Base-by-base conservation (phyloP, 1,140 invertebrate species). In the Carcinoscorpius rotundicauda region DNA sequence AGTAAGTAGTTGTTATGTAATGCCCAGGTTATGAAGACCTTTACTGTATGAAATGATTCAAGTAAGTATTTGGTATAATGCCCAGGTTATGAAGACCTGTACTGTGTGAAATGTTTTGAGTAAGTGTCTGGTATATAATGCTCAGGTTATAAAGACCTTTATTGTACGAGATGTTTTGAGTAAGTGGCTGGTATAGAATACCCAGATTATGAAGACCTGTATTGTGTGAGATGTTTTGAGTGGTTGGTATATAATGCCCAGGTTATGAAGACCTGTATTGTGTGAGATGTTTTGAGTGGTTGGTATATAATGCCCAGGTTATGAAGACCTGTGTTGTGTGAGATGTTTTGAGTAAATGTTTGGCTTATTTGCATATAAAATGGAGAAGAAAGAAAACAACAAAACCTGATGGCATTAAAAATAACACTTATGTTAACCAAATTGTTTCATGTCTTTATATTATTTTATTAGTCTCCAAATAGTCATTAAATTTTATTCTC, bases 41-140 rank as follows among this genome's bases (percentile, higher is more conserved):
- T 2, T 89, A 86, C 71, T 89, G 87, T 75, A 76, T 76, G 5
- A 74, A 77, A 66, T 89, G 87, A 73, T 87, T 82, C 71, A 78
- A 49, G 69, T 66, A 64, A 68, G n/a, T 58, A 64, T 55, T 51
- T n/a, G 53, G 1, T 9, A 55, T 55, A 55, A 55, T 55, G n/a
- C 8, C 53, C n/a, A n/a, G 53, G 87, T 76, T 81, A 82, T 71
- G 78, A 80, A 60, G 87, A 88, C 75, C 75, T 88, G 1, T 89
- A 86, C 71, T 89, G 87, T 75, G 76, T 76, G 5, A 74, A 77
- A 66, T 89, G 87, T 73, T 87, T 82, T 71, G 78, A 49, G 69
- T 66, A 64, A 68, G n/a, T 58, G 52, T 55, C 5, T n/a, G 53
- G 1, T 9, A 55, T 3, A 3, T 55, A 55, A 55, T 55, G n/a